These are phyloP conservation scores for Nebria brevicollis DNA, from an alignment of 2,888 invertebrate genomes.

Conservation along the genomic window DNA sequence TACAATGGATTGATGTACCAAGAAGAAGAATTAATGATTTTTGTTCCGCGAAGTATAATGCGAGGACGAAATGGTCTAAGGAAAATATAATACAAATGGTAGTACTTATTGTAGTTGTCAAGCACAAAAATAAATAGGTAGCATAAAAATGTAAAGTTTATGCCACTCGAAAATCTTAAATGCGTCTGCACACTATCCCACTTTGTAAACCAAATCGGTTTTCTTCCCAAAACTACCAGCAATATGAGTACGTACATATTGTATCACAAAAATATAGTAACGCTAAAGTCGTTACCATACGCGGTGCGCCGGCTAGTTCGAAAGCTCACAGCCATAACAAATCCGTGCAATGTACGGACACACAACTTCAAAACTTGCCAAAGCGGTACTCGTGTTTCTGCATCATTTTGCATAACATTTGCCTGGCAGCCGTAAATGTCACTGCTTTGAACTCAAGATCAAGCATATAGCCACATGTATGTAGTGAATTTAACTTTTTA, in stretches of 20 bases:
- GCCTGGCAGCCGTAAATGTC: background rate
- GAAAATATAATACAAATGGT: background rate
- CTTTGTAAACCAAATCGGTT: background rate
- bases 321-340: background rate
- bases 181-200: background rate
- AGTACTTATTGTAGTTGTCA: background rate
- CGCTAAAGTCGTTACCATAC: background rate
- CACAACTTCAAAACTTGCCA: slow-evolving; percentile 25
- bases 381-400: slow-evolving; percentile 29
- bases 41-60: too few relatives aligned
- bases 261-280: background rate
- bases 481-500: background rate
- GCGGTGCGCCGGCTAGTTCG: background rate
- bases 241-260: background rate
- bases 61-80: too few relatives aligned
- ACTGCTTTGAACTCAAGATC: background rate
- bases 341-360: background rate
- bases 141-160: background rate
- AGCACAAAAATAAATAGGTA: background rate
- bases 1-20: too few relatives aligned
- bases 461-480: background rate
- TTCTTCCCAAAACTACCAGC: background rate
- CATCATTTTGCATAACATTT: slow-evolving; percentile 44
- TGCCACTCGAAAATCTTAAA: background rate
- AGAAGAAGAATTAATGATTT: too few relatives aligned